These are phyloP conservation scores for Fratercula arctica DNA, from an alignment of 2,797 vertebrate genomes.

Conservation along the genomic window DNA sequence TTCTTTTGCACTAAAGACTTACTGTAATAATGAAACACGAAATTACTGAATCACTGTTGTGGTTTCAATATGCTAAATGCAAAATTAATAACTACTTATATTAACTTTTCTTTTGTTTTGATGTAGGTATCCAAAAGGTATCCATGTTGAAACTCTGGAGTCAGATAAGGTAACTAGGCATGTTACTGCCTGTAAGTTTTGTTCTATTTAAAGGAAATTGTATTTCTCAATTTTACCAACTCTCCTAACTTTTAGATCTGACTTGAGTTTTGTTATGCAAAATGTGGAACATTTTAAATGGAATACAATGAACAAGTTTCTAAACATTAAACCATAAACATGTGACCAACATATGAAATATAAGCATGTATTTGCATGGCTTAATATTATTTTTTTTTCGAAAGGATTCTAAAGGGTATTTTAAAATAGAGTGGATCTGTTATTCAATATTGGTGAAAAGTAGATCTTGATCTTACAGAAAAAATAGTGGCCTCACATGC, in stretches of 20 bases:
- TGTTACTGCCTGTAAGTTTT: neutral
- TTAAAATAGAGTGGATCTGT: neutral
- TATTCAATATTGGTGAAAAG: neutral
- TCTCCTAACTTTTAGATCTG: neutral
- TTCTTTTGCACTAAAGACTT: neutral
- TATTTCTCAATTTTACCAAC: neutral
- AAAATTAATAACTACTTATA: neutral
- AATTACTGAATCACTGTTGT: neutral
- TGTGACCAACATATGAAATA: neutral
- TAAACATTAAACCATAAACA: neutral
- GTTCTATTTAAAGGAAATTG: neutral
- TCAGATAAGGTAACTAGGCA: constrained; percentile 87
- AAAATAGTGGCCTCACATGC: neutral
- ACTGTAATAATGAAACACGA: neutral
- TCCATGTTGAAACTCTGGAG: constrained; percentile 96
- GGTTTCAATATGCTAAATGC: neutral
- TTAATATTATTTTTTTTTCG: neutral
- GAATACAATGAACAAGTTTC: neutral
- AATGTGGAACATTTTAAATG: neutral
- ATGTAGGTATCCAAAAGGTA: constrained; percentile 91
- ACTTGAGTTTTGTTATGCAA: neutral
- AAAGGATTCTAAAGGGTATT: neutral
- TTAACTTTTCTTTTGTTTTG: neutral
- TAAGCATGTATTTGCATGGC: neutral
- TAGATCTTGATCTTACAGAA: neutral